phyloP scores from a whole-genome alignment of 2,113 vertebrate genomes.

The Peromyscus leucopus region DNA sequence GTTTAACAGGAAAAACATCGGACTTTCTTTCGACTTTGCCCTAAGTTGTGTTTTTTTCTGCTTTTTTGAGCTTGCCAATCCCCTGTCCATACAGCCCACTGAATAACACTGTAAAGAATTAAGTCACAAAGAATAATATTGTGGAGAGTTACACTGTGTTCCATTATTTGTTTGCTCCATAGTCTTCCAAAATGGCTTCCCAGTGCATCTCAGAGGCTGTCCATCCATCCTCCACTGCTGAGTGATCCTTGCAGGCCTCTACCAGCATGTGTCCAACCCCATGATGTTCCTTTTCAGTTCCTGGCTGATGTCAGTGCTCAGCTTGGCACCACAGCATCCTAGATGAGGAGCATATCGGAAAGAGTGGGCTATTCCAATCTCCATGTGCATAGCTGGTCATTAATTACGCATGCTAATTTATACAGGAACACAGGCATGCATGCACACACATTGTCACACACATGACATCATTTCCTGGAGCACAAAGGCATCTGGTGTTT shows the following conservation, averaged over 20 bases:
- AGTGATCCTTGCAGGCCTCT: neutral
- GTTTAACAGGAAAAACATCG: constrained; percentile 15
- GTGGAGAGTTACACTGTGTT: neutral
- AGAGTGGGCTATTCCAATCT: neutral
- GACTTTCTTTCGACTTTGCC: neutral
- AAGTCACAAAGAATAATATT: neutral
- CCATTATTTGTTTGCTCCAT: neutral
- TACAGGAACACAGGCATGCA: neutral
- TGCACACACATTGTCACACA: neutral
- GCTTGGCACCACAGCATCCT: neutral
- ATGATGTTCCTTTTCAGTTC: neutral
- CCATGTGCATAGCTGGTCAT: neutral
- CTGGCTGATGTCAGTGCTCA: neutral
- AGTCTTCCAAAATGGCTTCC: constrained; percentile 6
- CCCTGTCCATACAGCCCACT: neutral
- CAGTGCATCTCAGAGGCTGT: neutral
- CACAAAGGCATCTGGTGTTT: constrained; percentile 34
- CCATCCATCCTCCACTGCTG: neutral
- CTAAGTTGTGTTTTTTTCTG: neutral
- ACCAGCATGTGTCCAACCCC: neutral
- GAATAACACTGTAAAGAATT: neutral
- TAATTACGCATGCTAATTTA: constrained; percentile 18
- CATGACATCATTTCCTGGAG: constrained; percentile 12
- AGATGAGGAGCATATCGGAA: neutral
- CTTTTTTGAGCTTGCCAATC: neutral